Evolutionary conservation across 64 coral and sea anemone genomes (phyloP).

Genomic region (Exaiptasia diaphana): DNA sequence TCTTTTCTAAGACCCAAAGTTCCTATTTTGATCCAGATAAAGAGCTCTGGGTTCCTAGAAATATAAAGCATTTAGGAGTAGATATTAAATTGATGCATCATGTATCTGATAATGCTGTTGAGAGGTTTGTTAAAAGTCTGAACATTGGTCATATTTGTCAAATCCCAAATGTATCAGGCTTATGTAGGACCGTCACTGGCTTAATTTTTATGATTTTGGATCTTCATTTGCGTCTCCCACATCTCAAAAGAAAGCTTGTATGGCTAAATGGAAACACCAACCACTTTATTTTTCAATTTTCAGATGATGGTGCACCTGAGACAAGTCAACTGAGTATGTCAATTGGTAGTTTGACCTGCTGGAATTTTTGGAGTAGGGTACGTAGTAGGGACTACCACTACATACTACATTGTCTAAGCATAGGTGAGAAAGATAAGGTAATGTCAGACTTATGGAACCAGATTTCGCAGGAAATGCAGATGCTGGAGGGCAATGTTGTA

Average conservation of each 20-base stretch:
- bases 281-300: slow-evolving; percentile 47
- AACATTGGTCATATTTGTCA: slow-evolving; percentile 36
- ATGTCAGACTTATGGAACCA: neutral
- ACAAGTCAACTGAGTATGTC: slow-evolving; percentile 38
- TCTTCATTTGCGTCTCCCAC: slow-evolving; percentile 10
- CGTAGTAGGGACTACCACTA: neutral
- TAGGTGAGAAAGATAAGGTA: neutral
- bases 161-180: slow-evolving; percentile 5
- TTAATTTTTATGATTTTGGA: slow-evolving; percentile 48
- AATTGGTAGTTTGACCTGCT: slow-evolving; percentile 31
- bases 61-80: slow-evolving; percentile 5
- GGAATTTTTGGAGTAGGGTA: slow-evolving; percentile 1
- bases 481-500: slow-evolving; percentile 28
- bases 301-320: slow-evolving; percentile 29
- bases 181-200: slow-evolving; percentile 35
- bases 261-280: slow-evolving; percentile 42
- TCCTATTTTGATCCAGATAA: slow-evolving; percentile 26
- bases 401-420: neutral
- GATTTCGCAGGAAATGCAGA: neutral
- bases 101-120: too few relatives aligned
- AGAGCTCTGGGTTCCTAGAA: slow-evolving; percentile 32
- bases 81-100: too few relatives aligned
- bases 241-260: neutral
- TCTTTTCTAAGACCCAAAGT: slow-evolving; percentile 27
- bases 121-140: slow-evolving; percentile 33